phyloP scores from a whole-genome alignment of 2,888 invertebrate species.

The Hypena proboscidalis region DNA sequence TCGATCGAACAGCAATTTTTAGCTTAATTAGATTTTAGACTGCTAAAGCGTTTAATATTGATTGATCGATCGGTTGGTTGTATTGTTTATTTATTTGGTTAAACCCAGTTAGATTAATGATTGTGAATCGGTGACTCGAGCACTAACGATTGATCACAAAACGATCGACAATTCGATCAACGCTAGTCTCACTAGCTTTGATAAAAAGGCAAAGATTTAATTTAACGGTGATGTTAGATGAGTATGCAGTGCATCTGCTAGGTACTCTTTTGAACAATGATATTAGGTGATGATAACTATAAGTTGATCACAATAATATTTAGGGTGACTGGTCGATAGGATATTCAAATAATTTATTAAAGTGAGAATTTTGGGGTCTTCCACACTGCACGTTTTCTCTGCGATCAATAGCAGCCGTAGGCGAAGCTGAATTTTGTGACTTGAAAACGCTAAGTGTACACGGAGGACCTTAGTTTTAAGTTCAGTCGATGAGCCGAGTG shows the following conservation, averaged over 20 bases:
- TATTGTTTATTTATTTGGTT: neutral
- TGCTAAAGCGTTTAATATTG: no score
- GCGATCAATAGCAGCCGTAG: no score
- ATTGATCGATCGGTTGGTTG: neutral
- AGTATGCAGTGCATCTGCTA: slow-evolving; percentile 10
- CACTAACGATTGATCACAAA: slow-evolving; percentile 8
- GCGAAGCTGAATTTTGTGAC: no score
- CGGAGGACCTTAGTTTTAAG: no score
- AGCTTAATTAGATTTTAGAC: no score
- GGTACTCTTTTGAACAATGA: slow-evolving; percentile 29
- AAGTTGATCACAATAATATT: slow-evolving; percentile 12
- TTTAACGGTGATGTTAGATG: slow-evolving; percentile 15
- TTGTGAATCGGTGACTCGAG: slow-evolving; percentile 14
- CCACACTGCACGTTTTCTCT: no score
- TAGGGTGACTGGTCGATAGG: slow-evolving; percentile 11
- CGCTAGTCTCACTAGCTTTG: slow-evolving; percentile 24
- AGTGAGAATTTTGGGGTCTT: neutral
- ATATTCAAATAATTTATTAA: slow-evolving; percentile 16
- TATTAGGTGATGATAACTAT: slow-evolving; percentile 18
- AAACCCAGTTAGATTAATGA: no score
- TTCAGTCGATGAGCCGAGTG: neutral
- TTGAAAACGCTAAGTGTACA: no score
- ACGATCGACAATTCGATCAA: slow-evolving; percentile 1
- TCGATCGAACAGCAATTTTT: neutral
- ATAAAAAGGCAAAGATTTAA: slow-evolving; percentile 17